Base-by-base conservation (phyloP, 2,797 vertebrate species). In the Onychomys leucogaster region DNA sequence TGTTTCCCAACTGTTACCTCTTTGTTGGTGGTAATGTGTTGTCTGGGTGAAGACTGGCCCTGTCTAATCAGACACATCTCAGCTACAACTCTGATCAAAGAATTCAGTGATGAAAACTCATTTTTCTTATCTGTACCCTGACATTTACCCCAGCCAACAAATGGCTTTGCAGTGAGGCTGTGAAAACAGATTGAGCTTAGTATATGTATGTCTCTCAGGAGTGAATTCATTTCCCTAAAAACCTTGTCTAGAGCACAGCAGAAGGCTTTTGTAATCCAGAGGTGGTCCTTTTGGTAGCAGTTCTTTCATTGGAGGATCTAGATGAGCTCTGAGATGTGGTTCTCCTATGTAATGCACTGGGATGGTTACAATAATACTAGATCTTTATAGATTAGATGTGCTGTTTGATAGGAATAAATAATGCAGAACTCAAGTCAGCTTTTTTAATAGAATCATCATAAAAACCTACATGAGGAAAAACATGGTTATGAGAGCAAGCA, bases 321-420 rank as follows among this genome's bases (percentile, higher is more conserved):
- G 55, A 78, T 76, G 52, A 95, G 69, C 73, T 94, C 41, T 96
- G 88, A 96, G 67, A 63, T 93, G 83, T 75, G 95, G 83, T 63
- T 96, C 59, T 96, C 27, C 67, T 46, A 71, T 23, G 49, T 92
- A 90, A 49, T 93, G 16, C 90, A 65, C n/a, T 91, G 76, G 37
- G 46, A 43, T 95, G 61, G 41, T 91, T 55, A 85, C 96, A 92
- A 97, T 80, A 92, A 65, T 86, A 94, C 82, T 86, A 92, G 94
- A 90, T 78, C 55, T 96, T 71, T 85, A 92, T 94, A 95, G 61
- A 88, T 96, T 55, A 71, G 37, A 49, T 92, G 49, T 94, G 84
- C 46, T 49, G 9, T 86, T 97, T 92, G 80, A 91, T 92, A 93
- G 96, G 94, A 97, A 90, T 89, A 96, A 96, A 69, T 95, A 95